Evolutionary conservation across 2,888 invertebrate species (phyloP).

Genomic region (Andrena dorsata): DNA sequence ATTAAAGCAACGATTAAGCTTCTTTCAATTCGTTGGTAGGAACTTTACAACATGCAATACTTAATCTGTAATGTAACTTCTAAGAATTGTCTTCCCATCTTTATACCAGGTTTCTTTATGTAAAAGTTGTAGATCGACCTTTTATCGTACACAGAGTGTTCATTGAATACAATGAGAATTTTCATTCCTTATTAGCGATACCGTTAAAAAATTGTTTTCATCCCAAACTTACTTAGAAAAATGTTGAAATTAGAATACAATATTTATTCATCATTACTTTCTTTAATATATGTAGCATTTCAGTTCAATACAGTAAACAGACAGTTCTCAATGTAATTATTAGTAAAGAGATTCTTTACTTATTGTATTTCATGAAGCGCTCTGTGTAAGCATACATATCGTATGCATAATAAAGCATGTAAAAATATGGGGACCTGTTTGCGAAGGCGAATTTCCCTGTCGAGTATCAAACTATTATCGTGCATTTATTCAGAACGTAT

Average conservation of each 20-base stretch:
- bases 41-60: slow-evolving; percentile 59
- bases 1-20: slow-evolving; percentile 46
- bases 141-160: slow-evolving; percentile 11
- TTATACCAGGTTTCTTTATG: slow-evolving; percentile 47
- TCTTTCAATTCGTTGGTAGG: slow-evolving; percentile 46
- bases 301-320: not conserved
- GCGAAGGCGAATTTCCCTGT: slow-evolving; percentile 14
- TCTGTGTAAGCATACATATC: slow-evolving; percentile 19
- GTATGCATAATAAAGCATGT: slow-evolving; percentile 14
- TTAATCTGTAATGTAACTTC: slow-evolving; percentile 60
- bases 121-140: slow-evolving; percentile 19
- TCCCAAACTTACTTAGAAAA: not conserved
- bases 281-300: not conserved
- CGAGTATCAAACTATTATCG: slow-evolving; percentile 8
- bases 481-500: not conserved
- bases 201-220: not conserved
- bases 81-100: slow-evolving; percentile 67
- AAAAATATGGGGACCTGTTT: slow-evolving; percentile 9
- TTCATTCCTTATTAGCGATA: not conserved
- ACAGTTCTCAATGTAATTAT: not conserved
- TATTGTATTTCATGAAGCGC: slow-evolving; percentile 6
- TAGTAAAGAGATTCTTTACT: not conserved
- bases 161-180: slow-evolving; percentile 11
- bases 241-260: not conserved
- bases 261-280: not conserved